Base-by-base conservation (phyloP, 2,888 invertebrate genomes). In the Melanchra persicariae region DNA sequence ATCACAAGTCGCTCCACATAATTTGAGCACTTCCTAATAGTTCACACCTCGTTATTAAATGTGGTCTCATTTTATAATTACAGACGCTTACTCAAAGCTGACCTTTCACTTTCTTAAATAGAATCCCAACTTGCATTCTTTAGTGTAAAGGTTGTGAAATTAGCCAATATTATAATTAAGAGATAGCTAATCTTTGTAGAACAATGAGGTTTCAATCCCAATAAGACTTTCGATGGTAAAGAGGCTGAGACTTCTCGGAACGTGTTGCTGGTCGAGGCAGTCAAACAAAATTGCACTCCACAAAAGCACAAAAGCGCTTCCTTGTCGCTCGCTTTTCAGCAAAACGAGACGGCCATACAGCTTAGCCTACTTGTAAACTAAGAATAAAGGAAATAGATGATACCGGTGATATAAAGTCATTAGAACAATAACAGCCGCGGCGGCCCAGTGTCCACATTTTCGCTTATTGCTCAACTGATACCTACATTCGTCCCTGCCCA, bases 391-490 rank as follows among this genome's bases (percentile, higher is more conserved):
- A 45, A 30, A 72, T 37, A 34, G 54, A 72, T 45, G 24, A 73
- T 77, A 51, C 59, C 26, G 58, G 45, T 58, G 57, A 61, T 61
- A 62, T 69, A 54, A 62, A 75, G n/a, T 63, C n/a, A 71, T 70
- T 71, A 68, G 63, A 71, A 81, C 69, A 74, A 77, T 75, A 71
- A 71, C 77, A 77, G 57, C 49, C 62, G 47, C 71, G 69, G 63
- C 71, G 51, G 78, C 76, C 74, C 77, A 49, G 70, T 74, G 78
- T 85, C 76, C 81, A 86, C 85, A 86, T 87, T 89, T 90, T 91
- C 83, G 89, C 88, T 70, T 87, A 87, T 92, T 92, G 88, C 91
- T 84, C 90, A 91, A 92, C 88, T 47, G 75, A 78, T 85, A 70
- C 83, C 86, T 78, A 87, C 84, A 83, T 87, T 83, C 79, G 74